phyloP scores from a whole-genome alignment of 2,113 vertebrate genomes.

The Paraplagusia blochii region DNA sequence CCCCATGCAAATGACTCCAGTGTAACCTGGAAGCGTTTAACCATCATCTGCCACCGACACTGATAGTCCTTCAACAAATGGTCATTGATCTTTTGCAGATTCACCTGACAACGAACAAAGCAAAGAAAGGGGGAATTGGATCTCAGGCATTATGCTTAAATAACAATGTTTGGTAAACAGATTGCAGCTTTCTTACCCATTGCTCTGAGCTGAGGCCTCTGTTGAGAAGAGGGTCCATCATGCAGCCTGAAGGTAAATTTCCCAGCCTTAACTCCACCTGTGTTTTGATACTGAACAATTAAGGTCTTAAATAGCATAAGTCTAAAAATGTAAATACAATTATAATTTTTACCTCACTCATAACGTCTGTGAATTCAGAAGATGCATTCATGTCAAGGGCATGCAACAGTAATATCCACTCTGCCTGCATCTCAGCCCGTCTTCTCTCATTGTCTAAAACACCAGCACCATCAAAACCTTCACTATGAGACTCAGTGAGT shows the following conservation, averaged over 20 bases:
- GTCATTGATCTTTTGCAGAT: conserved; percentile 65
- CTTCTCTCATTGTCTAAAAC: conserved; percentile 7
- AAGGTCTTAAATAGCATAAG: neutral
- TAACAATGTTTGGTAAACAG: neutral
- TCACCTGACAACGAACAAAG: conserved; percentile 57
- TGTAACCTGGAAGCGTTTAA: conserved; percentile 83
- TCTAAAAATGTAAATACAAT: neutral
- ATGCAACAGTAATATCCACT: conserved; percentile 60
- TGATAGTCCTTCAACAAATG: conserved; percentile 75
- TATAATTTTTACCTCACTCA: conserved; percentile 47
- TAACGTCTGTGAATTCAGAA: conserved; percentile 52
- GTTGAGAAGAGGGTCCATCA: conserved; percentile 73
- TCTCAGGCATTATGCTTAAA: neutral
- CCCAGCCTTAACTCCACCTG: conserved; percentile 66
- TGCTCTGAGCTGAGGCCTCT: conserved; percentile 64
- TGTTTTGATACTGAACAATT: conserved; percentile 3
- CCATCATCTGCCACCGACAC: conserved; percentile 80
- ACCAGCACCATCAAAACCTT: conserved; percentile 15
- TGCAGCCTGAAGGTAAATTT: conserved; percentile 46
- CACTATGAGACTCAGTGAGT: conserved; percentile 13
- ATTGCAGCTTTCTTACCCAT: conserved; percentile 74
- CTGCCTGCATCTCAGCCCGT: conserved; percentile 48
- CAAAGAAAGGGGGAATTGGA: neutral
- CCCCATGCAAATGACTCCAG: conserved; percentile 86
- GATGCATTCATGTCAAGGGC: conserved; percentile 63